Percentiles rank a stretch among this genome's conserved stretches.
These are phyloP conservation scores for Engystomops pustulosus DNA, from an alignment of 2,113 vertebrate genomes.

Conservation along the genomic window DNA sequence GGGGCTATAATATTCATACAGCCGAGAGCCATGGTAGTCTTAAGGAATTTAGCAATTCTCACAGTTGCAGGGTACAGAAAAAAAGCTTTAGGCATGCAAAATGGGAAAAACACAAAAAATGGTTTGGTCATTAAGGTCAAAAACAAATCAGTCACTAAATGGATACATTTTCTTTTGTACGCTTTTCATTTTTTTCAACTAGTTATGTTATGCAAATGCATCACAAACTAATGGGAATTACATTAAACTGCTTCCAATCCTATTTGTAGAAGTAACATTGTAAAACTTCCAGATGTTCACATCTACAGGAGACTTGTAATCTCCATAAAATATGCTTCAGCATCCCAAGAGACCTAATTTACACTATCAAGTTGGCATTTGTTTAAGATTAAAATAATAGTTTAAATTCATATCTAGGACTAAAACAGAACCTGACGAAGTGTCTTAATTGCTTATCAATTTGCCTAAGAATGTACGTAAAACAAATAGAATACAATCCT, in stretches of 20 bases:
- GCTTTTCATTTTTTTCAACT: too few species aligned
- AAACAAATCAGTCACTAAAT: too few species aligned
- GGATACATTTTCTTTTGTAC: too few species aligned
- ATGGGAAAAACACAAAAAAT: too few species aligned
- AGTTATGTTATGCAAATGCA: not conserved
- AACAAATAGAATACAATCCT: not conserved
- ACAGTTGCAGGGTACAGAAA: too few species aligned
- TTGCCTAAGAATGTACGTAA: not conserved
- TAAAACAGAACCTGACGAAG: not conserved
- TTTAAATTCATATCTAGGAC: not conserved
- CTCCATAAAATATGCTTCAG: slow-evolving; percentile 48
- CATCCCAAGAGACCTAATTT: slow-evolving; percentile 31
- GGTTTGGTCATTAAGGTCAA: too few species aligned
- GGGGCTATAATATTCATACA: too few species aligned
- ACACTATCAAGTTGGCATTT: slow-evolving; percentile 5
- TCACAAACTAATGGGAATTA: not conserved
- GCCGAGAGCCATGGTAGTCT: too few species aligned
- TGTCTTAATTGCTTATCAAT: not conserved
- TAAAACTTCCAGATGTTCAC: slow-evolving; percentile 39
- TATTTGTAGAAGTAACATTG: not conserved
- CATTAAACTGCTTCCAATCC: slow-evolving; percentile 10
- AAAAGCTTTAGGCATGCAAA: too few species aligned
- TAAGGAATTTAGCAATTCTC: too few species aligned
- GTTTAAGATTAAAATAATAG: not conserved
- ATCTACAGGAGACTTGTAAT: slow-evolving; percentile 44